Evolutionary conservation across 2,888 invertebrate genomes (phyloP).

Genomic region (Lingula anatina): DNA sequence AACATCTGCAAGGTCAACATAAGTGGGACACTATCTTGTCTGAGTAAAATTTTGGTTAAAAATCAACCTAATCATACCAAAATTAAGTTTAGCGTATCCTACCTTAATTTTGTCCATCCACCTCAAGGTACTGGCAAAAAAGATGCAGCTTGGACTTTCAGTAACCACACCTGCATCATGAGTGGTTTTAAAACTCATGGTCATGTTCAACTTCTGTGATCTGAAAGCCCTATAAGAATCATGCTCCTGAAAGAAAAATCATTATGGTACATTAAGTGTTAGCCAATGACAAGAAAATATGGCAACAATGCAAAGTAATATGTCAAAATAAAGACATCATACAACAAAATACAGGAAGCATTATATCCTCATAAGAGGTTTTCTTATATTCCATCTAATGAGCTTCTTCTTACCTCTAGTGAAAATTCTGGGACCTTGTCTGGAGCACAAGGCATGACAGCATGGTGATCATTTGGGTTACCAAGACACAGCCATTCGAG

Average conservation of each 20-base stretch:
- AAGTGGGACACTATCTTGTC: no score
- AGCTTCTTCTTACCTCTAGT: slow-evolving; percentile 69
- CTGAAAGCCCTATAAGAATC: slow-evolving; percentile 94
- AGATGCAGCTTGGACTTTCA: slow-evolving; percentile 61
- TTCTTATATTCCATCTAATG: no score
- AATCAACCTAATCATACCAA: no score
- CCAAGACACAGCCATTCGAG: slow-evolving; percentile 88
- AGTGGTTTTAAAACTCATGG: slow-evolving; percentile 73
- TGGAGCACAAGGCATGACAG: slow-evolving; percentile 91
- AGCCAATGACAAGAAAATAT: no score
- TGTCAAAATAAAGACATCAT: no score
- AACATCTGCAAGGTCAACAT: no score
- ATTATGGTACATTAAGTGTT: no score
- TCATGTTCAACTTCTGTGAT: slow-evolving; percentile 76
- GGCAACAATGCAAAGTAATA: no score
- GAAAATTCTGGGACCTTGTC: slow-evolving; percentile 95
- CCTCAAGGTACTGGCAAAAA: slow-evolving; percentile 88
- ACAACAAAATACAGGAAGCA: no score
- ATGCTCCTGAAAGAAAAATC: slow-evolving; percentile 64
- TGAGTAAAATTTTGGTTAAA: no score
- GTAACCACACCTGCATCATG: slow-evolving; percentile 34
- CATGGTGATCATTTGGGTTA: slow-evolving; percentile 92
- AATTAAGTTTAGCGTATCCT: no score
- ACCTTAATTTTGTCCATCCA: slow-evolving; percentile 96
- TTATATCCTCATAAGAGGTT: no score